Percentiles rank a stretch among this genome's conserved stretches.
These are phyloP conservation scores for Megamerina dolium DNA, from an alignment of 2,888 invertebrate species.

Conservation along the genomic window DNA sequence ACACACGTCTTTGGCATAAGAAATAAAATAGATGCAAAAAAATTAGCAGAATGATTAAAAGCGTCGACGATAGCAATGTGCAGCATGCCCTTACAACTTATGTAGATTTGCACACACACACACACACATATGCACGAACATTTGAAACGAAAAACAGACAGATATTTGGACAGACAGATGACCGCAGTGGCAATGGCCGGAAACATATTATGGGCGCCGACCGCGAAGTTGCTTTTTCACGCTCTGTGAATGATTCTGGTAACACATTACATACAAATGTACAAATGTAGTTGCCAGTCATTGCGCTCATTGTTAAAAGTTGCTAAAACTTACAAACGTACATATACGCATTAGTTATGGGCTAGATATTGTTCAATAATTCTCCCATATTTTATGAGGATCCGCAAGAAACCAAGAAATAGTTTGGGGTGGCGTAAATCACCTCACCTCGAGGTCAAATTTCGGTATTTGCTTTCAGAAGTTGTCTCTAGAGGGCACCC, in stretches of 20 bases:
- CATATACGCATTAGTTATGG: too few species aligned
- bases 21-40: background rate
- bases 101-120: too few species aligned
- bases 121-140: background rate
- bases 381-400: too few species aligned
- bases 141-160: background rate
- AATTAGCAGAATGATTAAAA: background rate
- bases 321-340: background rate
- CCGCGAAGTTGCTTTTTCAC: constrained; percentile 27
- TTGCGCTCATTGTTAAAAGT: background rate
- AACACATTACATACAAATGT: constrained; percentile 13
- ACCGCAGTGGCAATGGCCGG: constrained; percentile 29
- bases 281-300: background rate
- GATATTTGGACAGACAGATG: too few species aligned
- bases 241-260: constrained; percentile 24
- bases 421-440: too few species aligned
- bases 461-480: too few species aligned
- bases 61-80: background rate
- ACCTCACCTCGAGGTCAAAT: too few species aligned
- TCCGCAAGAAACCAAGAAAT: too few species aligned
- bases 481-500: too few species aligned
- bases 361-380: too few species aligned
- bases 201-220: constrained; percentile 32
- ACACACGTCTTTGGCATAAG: background rate
- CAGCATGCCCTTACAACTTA: background rate